Conservation (phyloP, 2,888 invertebrate genomes). For the Idaea dimidiata region DNA sequence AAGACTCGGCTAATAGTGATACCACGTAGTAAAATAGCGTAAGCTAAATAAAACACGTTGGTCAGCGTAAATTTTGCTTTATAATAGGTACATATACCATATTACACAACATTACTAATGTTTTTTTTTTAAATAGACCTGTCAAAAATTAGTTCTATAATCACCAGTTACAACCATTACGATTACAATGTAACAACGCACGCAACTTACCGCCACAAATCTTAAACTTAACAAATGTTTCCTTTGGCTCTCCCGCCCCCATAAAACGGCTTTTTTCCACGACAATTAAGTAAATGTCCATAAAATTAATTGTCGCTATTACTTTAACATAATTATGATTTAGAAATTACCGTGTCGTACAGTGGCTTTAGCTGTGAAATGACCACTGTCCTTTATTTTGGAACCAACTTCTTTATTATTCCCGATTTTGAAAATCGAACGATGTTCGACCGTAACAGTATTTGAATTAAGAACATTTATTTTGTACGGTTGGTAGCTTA, state of each 20-base stretch:
- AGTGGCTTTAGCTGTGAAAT: slow-evolving; percentile 40
- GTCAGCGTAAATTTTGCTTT: too few species aligned
- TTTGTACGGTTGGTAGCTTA: slow-evolving; percentile 5
- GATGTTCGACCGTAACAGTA: background rate
- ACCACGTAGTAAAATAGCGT: too few species aligned
- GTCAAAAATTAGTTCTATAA: background rate
- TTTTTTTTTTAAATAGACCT: background rate
- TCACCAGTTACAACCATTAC: slow-evolving; percentile 2
- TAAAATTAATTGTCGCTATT: slow-evolving; percentile 72
- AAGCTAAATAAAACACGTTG: too few species aligned
- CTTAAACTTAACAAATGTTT: slow-evolving; percentile 25
- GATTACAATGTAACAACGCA: background rate
- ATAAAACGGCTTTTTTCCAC: slow-evolving; percentile 61
- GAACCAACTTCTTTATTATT: background rate
- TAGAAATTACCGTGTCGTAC: slow-evolving; percentile 53
- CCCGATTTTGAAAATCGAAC: background rate
- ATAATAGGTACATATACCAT: background rate
- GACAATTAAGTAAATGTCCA: slow-evolving; percentile 69
- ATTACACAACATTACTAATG: background rate
- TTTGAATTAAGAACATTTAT: background rate
- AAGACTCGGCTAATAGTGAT: too few species aligned
- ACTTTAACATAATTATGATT: slow-evolving; percentile 62
- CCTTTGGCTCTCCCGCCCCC: slow-evolving; percentile 46
- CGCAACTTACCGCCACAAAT: slow-evolving; percentile 3
- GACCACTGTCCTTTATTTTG: slow-evolving; percentile 44